Base-by-base conservation (phyloP, 2,113 vertebrate species). In the Elephas maximus region DNA sequence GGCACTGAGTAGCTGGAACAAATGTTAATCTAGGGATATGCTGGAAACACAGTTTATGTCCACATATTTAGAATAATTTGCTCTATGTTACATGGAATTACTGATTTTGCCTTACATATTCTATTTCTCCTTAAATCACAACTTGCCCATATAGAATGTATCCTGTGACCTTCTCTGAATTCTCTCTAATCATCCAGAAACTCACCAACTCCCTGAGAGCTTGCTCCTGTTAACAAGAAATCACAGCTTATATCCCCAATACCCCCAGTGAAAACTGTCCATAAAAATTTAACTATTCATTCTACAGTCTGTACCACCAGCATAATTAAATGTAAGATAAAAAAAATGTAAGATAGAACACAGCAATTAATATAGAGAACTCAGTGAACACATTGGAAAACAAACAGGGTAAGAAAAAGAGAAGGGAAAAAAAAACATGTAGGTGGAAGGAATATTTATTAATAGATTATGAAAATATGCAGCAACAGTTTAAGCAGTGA, bases 161-260 rank as follows among this genome's bases (percentile, higher is more conserved):
- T 76, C 48, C 41, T 18, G 0, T 78, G 30, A 93, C 30, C 23
- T 78, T 86, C 69, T 94, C 62, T 91, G 62, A 94, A 91, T 57
- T 82, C 30, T 78, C 9, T 93, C 74, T 9, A 67, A 41, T 92
- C 71, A 45, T 24, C 30, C 51, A 89, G 76, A 95, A 90, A n/a
- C 57, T 96, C 57, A 95, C 74, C 63, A 96, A 73, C 14, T 91
- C 44, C 69, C 30, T 96, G 53, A 83, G 48, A 93, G 93, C 65
- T 93, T 51, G 88, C 20, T 89, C 30, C 33, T 91, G 9, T 87
- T 90, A 94, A 87, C 24, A 94, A 93, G 41, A 71, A 96, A 92
- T 53, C 33, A 86, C 24, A 97, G 28, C 84, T 88, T 78, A 92
- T 63, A 94, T 3, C 83, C n/a, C 77, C 44, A 24, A 48, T 0